phyloP scores from a whole-genome alignment of 2,113 vertebrate species.

The Pangasianodon gigas region DNA sequence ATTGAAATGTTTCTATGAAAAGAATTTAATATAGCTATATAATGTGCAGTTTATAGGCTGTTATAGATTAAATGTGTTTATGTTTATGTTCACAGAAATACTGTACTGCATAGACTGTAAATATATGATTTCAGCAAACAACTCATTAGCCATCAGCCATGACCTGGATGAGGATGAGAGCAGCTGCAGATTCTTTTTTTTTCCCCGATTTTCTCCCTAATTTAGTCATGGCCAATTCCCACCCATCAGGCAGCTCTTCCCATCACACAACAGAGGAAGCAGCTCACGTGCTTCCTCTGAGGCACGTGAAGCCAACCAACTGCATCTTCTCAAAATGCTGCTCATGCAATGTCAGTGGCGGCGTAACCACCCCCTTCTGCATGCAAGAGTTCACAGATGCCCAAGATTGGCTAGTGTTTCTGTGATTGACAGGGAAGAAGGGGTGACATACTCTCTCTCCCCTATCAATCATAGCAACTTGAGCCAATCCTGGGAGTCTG shows the following conservation, averaged over 20 bases:
- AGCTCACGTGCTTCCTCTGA: no score
- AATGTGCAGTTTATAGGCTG: background rate
- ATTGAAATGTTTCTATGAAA: background rate
- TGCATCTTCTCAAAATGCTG: background rate
- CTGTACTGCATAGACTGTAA: background rate
- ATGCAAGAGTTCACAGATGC: background rate
- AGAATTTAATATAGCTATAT: background rate
- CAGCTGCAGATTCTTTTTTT: slow-evolving; percentile 30
- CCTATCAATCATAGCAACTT: background rate
- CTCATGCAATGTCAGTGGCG: background rate
- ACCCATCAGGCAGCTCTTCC: background rate
- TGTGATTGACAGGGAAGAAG: background rate
- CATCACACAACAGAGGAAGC: background rate
- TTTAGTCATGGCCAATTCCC: background rate
- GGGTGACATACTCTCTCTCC: background rate
- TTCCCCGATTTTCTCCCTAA: background rate
- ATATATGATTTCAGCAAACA: slow-evolving; percentile 5
- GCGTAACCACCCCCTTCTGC: background rate
- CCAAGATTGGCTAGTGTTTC: background rate
- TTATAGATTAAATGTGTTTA: background rate
- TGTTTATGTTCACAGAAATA: background rate
- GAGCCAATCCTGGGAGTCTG: background rate
- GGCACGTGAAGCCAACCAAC: background rate
- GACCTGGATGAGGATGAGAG: background rate
- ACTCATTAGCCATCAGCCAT: slow-evolving; percentile 4